phyloP scores from a whole-genome alignment of 2,888 invertebrate genomes.

The Acrobasis consociella region DNA sequence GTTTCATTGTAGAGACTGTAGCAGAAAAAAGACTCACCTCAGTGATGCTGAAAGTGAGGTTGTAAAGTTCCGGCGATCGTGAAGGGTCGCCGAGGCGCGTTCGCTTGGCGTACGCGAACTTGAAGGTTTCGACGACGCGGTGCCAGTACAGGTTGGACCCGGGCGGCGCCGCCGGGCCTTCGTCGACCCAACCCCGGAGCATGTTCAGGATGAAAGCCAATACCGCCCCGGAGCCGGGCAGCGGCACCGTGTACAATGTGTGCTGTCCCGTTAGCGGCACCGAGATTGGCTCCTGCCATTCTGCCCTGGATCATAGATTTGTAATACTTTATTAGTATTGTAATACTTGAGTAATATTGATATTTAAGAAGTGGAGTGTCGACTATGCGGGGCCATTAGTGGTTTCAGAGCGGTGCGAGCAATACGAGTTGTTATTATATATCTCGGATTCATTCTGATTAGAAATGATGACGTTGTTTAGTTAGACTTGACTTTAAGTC shows the following conservation, averaged over 20 bases:
- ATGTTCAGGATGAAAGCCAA: slow-evolving; percentile 92
- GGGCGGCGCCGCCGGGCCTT: slow-evolving; percentile 53
- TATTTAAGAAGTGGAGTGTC: neutral
- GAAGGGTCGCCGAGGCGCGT: slow-evolving; percentile 90
- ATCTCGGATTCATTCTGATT: too few species aligned
- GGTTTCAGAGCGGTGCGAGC: too few species aligned
- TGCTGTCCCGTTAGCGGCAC: slow-evolving; percentile 83
- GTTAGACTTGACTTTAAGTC: too few species aligned
- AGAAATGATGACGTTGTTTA: too few species aligned
- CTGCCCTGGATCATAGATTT: slow-evolving; percentile 65
- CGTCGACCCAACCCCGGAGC: slow-evolving; percentile 83
- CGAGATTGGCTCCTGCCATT: slow-evolving; percentile 85
- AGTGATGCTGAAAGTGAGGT: slow-evolving; percentile 50
- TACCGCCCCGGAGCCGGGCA: slow-evolving; percentile 93
- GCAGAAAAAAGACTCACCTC: slow-evolving; percentile 43
- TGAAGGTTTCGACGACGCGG: slow-evolving; percentile 93
- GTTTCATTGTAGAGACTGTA: too few species aligned
- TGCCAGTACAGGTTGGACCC: slow-evolving; percentile 85
- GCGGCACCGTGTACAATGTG: slow-evolving; percentile 88
- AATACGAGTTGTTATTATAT: too few species aligned
- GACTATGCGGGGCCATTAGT: neutral
- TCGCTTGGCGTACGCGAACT: slow-evolving; percentile 94
- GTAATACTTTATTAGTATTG: too few species aligned
- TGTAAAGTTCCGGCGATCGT: slow-evolving; percentile 41
- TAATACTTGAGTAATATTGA: too few species aligned